Conservation (phyloP, 2,888 invertebrate species). For the Drosophila bunnanda region DNA sequence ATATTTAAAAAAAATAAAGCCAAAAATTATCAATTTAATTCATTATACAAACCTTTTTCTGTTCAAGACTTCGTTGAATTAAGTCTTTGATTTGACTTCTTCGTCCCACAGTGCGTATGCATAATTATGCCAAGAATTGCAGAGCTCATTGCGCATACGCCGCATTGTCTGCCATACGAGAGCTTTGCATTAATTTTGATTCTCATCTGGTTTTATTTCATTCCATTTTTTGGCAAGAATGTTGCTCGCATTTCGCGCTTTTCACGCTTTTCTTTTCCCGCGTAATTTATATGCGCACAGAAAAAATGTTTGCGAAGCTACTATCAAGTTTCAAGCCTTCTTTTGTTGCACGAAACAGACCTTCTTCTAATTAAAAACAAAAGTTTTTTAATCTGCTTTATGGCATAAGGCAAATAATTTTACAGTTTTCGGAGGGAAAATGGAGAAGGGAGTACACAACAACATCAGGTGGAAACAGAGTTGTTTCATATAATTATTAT, state of each 20-base stretch:
- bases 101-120: conserved; percentile 42
- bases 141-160: conserved; percentile 61
- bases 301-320: conserved; percentile 72
- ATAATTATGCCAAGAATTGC: conserved; percentile 41
- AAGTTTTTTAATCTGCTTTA: conserved; percentile 79
- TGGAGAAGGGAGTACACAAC: conserved; percentile 34
- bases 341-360: conserved; percentile 65
- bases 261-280: conserved; percentile 41
- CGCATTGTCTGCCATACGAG: conserved; percentile 53
- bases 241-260: conserved; percentile 25
- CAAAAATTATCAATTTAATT: too few relatives aligned
- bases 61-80: neutral
- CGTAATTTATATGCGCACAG: conserved; percentile 71
- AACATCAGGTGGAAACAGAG: neutral
- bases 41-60: too few relatives aligned
- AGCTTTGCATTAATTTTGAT: conserved; percentile 69
- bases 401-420: conserved; percentile 76
- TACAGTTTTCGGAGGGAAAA: conserved; percentile 54
- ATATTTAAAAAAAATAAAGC: too few relatives aligned
- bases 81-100: neutral
- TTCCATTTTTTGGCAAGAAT: conserved; percentile 42
- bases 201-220: conserved; percentile 57
- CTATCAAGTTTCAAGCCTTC: conserved; percentile 41
- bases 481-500: neutral
- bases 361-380: conserved; percentile 76